These are phyloP conservation scores for Lordiphosa mommai DNA, from an alignment of 1,140 invertebrate genomes.

Conservation along the genomic window DNA sequence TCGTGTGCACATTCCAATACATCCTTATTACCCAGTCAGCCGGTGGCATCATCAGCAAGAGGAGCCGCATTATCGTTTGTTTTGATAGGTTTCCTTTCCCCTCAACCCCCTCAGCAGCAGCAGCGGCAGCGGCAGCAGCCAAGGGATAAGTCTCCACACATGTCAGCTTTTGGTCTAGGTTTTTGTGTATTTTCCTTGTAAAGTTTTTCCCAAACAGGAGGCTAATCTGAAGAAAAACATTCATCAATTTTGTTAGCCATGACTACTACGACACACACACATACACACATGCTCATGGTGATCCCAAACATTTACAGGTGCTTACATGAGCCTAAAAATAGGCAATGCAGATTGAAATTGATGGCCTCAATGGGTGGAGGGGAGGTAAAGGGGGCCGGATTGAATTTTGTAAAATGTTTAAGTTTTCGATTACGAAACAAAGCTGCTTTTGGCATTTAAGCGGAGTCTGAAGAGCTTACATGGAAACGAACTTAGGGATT, in stretches of 20 bases:
- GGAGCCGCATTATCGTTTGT: constrained; percentile 65
- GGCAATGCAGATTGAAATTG: constrained; percentile 66
- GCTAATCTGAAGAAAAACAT: constrained; percentile 55
- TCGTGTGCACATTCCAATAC: constrained; percentile 21
- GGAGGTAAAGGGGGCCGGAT: background rate
- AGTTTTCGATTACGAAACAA: constrained; percentile 57
- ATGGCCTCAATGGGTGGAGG: constrained; percentile 20
- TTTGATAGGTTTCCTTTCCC: constrained; percentile 60
- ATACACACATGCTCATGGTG: background rate
- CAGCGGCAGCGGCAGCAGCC: no score
- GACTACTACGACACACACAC: background rate
- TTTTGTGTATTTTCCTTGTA: constrained; percentile 12
- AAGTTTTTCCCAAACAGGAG: constrained; percentile 4
- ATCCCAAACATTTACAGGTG: constrained; percentile 51
- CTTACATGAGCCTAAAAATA: constrained; percentile 59
- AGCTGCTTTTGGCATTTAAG: constrained; percentile 36
- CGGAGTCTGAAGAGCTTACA: background rate
- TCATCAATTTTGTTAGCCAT: constrained; percentile 65
- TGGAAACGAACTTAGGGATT: constrained; percentile 3
- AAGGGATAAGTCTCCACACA: constrained; percentile 35
- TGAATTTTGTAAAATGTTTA: constrained; percentile 41
- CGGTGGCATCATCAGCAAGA: constrained; percentile 14
- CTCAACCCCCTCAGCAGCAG: background rate
- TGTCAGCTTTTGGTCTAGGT: constrained; percentile 9
- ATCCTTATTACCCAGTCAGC: constrained; percentile 66